A percentile compares a stretch with the other conserved stretches of the same genome.
Conservation (phyloP, 1,140 invertebrate species). For the Gryllus bimaculatus region DNA sequence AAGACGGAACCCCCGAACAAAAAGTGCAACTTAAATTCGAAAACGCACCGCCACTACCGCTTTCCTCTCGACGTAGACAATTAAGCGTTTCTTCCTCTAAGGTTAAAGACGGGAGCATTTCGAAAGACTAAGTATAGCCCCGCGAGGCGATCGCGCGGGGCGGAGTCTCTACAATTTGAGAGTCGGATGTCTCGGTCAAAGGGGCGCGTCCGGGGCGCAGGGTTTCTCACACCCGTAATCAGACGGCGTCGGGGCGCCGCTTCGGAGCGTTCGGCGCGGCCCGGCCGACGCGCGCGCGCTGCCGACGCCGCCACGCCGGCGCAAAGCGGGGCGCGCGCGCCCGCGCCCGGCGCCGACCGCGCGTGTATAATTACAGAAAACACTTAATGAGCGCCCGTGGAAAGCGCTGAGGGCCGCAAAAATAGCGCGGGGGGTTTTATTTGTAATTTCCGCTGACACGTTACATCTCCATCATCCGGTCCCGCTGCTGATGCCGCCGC, state of each 20-base stretch:
- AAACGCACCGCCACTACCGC: background rate
- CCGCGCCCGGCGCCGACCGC: no score
- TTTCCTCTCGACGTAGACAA: background rate
- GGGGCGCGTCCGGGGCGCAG: background rate
- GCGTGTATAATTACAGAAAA: background rate
- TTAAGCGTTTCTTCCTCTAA: background rate
- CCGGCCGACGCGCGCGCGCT: no score
- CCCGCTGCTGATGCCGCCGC: background rate
- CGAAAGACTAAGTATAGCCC: background rate
- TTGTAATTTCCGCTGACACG: slow-evolving; percentile 3
- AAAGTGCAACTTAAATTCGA: background rate
- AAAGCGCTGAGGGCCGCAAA: background rate
- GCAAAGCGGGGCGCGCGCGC: no score
- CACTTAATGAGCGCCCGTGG: background rate
- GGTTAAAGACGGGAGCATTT: slow-evolving; percentile 1
- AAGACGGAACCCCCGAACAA: background rate
- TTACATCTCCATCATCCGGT: background rate
- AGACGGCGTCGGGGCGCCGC: background rate
- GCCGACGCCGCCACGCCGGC: no score
- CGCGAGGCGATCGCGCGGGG: background rate
- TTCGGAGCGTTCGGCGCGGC: background rate
- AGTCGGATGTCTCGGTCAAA: background rate
- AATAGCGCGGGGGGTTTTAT: background rate
- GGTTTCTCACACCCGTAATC: background rate
- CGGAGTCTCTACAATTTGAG: background rate